Base-by-base conservation (phyloP, 2,113 vertebrate species). In the Osmerus eperlanus region DNA sequence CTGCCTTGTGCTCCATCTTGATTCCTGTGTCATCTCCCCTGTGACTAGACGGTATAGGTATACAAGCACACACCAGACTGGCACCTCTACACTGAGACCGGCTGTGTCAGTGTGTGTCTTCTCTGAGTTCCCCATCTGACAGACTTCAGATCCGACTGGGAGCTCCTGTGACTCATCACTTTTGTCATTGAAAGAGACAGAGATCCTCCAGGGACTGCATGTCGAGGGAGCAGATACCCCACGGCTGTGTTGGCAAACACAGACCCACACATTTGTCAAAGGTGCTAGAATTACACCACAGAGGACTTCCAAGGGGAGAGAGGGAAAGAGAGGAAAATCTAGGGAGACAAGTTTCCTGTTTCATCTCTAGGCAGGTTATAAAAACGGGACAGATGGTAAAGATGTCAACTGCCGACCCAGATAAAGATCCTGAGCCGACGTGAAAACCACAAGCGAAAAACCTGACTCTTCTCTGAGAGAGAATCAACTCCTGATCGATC, bases 151-250 rank as follows among this genome's bases (percentile, higher is more conserved):
- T 61, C 70, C n/a, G 64, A 53, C 62, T 15, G n/a, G 67, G 67
- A 71, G 73, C 25, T 68, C 69, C 75, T 70, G 73, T 80, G 82
- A 88, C 67, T 88, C 85, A 84, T 82, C 74, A 67, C 5, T 79
- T 78, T 81, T 56, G 11, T 18, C 3, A 14, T 58, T 28, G 32
- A 77, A 74, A 70, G 55, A 64, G 60, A 74, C 80, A 68, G 67
- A 66, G 72, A 56, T 4, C 54, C 54, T n/a, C 14, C 15, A 12
- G 41, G 41, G 41, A 47, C 41, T 7, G 8, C 5, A 7, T 47
- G 41, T 47, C 41, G 7, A 47, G 41, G 41, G 9, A 47, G 41
- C 0, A 51, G 32, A 71, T 13, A 14, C 6, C 3, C 52, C 36
- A 68, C 12, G 25, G 63, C 76, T 18, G 19, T 19, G 55, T 32